Percentiles rank a stretch among this genome's conserved stretches.
Conservation (phyloP, 2,113 vertebrate genomes). For the Phyllopteryx taeniolatus region DNA sequence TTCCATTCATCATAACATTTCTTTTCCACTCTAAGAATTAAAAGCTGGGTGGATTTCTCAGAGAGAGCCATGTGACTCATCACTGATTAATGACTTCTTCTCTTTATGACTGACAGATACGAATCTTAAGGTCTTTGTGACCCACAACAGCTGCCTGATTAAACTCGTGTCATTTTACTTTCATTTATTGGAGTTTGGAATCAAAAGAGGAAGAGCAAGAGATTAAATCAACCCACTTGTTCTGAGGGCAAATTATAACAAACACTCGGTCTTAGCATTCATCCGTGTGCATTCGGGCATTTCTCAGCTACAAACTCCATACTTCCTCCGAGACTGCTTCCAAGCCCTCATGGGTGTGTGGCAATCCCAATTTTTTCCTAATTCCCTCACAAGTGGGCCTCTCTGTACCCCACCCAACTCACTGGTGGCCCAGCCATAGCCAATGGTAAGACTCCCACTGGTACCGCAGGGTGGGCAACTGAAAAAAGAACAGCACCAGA, state of each 20-base stretch:
- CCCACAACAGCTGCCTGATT: slow-evolving; percentile 18
- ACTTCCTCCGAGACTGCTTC: slow-evolving; percentile 8
- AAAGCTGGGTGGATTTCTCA: slow-evolving; percentile 45
- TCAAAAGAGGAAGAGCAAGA: slow-evolving; percentile 12
- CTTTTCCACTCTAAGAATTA: slow-evolving; percentile 22
- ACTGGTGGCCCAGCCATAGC: slow-evolving; percentile 64
- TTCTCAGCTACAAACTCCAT: slow-evolving; percentile 4
- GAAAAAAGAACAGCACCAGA: slow-evolving; percentile 59
- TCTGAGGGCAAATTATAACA: slow-evolving; percentile 5
- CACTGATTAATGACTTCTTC: slow-evolving; percentile 36
- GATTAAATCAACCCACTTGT: slow-evolving; percentile 36
- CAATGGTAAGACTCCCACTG: slow-evolving; percentile 65
- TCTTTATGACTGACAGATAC: slow-evolving; percentile 26
- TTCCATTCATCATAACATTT: slow-evolving; percentile 38
- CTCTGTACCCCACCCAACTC: slow-evolving; percentile 6
- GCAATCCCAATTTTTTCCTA: slow-evolving; percentile 42
- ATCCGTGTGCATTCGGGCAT: not conserved
- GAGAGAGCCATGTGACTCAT: slow-evolving; percentile 27
- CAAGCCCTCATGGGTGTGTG: slow-evolving; percentile 28
- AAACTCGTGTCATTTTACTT: slow-evolving; percentile 7
- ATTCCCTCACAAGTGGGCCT: slow-evolving; percentile 42
- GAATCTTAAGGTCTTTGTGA: slow-evolving; percentile 33
- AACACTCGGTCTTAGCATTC: slow-evolving; percentile 1
- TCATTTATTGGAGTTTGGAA: slow-evolving; percentile 16
- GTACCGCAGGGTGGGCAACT: slow-evolving; percentile 60